Evolutionary conservation across 2,113 vertebrate genomes (phyloP), one percentile per base, ranked within the genome.

Genomic region (Nothoprocta perdicaria): DNA sequence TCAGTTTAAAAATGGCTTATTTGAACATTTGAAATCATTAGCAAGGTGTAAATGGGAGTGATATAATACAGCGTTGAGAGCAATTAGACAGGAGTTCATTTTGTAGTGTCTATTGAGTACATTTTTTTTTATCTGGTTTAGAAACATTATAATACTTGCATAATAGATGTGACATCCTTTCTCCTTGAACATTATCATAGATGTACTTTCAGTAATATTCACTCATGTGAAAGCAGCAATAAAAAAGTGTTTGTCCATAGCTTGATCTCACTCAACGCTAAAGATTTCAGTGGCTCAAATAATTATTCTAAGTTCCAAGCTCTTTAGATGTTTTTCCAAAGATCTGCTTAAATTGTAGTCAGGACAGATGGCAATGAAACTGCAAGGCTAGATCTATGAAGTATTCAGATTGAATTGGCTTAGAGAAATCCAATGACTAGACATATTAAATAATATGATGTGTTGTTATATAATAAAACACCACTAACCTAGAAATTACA

Each of bases 1-100:
- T 86, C 93, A 94, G 89, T 65, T 95, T 93, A 91, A 91, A 88
- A 86, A 67, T 33, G 84, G 74, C 86, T 92, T 94, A 65, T 80
- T 97, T 33, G 53, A 96, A 95, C 89, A 90, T 92, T 87, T 87
- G 84, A 93, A 93, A 96, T 95, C 89, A 93, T 97, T 96, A 96
- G 87, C 55, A 53, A 94, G 88, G 87, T 92, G 91, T 58, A 84
- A 95, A 95, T 95, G 79, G 83, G 86, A 96, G 53, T 75, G 80
- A 93, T 93, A 78, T 71, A 92, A 93, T 88, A 79, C 4, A 78
- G 35, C 19, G 71, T 85, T 76, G 78, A 89, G 82, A 93, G 89
- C 74, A 93, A 84, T 84, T 95, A 91, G 74, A 90, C 48, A 74
- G 84, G 77, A 77, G 43, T 88, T 96, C 57, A 45, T 88, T 84